Base-by-base conservation (phyloP, 2,888 invertebrate species). In the Dinocampus coccinellae region DNA sequence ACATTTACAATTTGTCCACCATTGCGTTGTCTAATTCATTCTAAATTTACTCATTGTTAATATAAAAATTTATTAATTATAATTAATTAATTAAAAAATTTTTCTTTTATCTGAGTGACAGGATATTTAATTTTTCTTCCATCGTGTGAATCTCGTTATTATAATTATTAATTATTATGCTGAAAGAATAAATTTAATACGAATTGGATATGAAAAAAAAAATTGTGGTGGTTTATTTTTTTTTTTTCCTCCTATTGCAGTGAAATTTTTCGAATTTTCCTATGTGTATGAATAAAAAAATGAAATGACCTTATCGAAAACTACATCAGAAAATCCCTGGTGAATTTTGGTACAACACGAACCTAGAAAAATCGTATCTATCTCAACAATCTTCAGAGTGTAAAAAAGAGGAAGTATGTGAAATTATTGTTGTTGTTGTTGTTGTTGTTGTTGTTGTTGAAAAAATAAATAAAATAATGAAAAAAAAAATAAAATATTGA, bases 401-500 rank as follows among this genome's bases (percentile, higher is more conserved):
- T 6, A 47, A 16, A 7, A 1, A 36, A 16, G 16, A 7, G 47
- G 16, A 39, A 39, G n/a, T 3, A n/a, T 2, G n/a, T n/a, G 3
- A 16, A 7, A 16, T 16, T 36, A 1, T 9, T 47, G 1, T 16
- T 4, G 1, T 47, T 16, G 6, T n/a, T 20, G 16, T 29, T 29
- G n/a, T n/a, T n/a, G n/a, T 29, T 29, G 29, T 29, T n/a, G 7
- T 29, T 29, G 7, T 29, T 29, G 3, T 4, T 29, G 29, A 29
- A 29, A 4, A 4, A 29, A 29, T 29, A 7, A 29, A 29, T 3
- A 7, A 29, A 29, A 29, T 29, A 7, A 29, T 29, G 29, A 29
- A 29, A 29, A 29, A 55, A 39, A 10, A 70, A 70, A 70, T 39
- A 58, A 55, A 39, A 26, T 53, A 52, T 26, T 9, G 36, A 55